These are phyloP conservation scores for Muscidifurax raptorellus DNA, from an alignment of 1,140 invertebrate species.

Conservation along the genomic window DNA sequence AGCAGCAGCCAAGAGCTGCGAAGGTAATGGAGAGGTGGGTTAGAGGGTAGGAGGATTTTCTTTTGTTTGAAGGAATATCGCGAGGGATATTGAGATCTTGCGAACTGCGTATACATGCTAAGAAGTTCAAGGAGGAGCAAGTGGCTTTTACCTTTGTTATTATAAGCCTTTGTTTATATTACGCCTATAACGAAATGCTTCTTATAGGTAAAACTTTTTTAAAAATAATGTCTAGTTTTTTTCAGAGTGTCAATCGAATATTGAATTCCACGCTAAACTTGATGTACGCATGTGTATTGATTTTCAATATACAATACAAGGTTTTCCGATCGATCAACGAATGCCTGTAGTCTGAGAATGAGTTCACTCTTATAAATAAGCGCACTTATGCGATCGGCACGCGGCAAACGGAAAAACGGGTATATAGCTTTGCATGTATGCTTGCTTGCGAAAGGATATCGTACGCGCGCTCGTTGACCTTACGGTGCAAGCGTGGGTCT, in stretches of 20 bases:
- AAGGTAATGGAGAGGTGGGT: neutral
- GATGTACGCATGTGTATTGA: too few species aligned
- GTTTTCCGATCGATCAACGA: neutral
- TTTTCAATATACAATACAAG: neutral
- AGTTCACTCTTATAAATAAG: too few species aligned
- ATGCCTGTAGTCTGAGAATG: too few species aligned
- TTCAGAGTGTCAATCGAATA: neutral
- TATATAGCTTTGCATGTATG: too few species aligned
- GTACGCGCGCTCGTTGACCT: neutral
- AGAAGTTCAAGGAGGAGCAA: neutral
- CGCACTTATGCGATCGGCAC: neutral
- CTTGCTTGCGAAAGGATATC: neutral
- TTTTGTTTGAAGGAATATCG: constrained; percentile 34
- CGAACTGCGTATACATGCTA: constrained; percentile 11
- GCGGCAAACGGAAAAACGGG: too few species aligned
- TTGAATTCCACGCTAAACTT: neutral
- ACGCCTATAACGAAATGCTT: neutral
- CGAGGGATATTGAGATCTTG: constrained; percentile 28
- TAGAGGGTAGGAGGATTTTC: constrained; percentile 1
- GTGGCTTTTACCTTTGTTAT: neutral
- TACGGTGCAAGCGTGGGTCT: neutral
- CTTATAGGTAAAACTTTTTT: neutral
- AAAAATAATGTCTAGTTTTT: too few species aligned
- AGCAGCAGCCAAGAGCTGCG: too few species aligned
- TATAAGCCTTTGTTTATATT: neutral